Evolutionary conservation across 2,113 vertebrate genomes (phyloP).

Genomic region (Anhinga anhinga): DNA sequence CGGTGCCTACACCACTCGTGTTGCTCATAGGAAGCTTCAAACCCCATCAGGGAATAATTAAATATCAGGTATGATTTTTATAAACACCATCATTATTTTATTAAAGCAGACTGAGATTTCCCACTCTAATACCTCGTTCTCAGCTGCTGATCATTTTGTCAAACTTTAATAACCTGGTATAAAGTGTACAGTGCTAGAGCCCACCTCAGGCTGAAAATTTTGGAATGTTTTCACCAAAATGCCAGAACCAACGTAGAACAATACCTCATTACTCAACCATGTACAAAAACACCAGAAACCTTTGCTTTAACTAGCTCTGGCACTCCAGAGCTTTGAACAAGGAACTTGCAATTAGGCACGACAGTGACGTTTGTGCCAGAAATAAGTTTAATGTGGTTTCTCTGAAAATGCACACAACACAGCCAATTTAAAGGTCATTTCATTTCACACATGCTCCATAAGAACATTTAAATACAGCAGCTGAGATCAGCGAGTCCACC

Average conservation of each 20-base stretch:
- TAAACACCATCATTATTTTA: not conserved
- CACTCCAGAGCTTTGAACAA: not conserved
- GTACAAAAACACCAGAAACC: not conserved
- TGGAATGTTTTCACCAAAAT: not conserved
- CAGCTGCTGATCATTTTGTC: not conserved
- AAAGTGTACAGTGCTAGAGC: not conserved
- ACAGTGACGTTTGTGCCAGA: not conserved
- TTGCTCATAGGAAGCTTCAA: not conserved
- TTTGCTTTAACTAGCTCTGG: not conserved
- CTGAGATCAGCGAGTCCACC: not conserved
- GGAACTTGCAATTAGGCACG: accelerated
- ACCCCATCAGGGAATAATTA: not conserved
- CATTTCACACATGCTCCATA: not conserved
- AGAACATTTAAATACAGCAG: not conserved
- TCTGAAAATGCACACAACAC: not conserved
- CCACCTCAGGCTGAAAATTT: not conserved
- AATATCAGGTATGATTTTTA: not conserved
- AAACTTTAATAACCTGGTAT: not conserved
- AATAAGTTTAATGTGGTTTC: not conserved
- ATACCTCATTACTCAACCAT: not conserved
- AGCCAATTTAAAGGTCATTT: not conserved
- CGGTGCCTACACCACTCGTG: not conserved
- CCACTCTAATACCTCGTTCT: not conserved
- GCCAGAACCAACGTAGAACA: not conserved
- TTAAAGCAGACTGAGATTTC: not conserved